Base-by-base conservation (phyloP, 2,113 vertebrate genomes). In the Mobula hypostoma region DNA sequence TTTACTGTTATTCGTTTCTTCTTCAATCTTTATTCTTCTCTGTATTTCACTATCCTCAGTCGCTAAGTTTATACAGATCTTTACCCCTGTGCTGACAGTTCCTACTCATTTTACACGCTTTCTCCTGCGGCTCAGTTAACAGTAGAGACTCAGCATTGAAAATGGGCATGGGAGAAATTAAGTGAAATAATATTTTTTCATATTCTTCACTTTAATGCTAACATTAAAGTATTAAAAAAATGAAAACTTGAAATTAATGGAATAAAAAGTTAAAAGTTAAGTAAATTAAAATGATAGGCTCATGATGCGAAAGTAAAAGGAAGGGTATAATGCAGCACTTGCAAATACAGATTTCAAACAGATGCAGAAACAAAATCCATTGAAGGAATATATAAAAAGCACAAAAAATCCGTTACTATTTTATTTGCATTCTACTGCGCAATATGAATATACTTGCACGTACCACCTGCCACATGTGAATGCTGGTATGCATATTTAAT, bases 401-500 rank as follows among this genome's bases (percentile, higher is more conserved):
- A 90, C n/a, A 40, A 48, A 74, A 27, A 72, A 5, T 74, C 68
- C 14, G 36, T 48, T 74, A 8, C 32, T 74, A 72, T 40, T 91
- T 92, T 87, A 40, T 74, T 74, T 93, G 68, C 19, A 74, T 24
- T 17, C 24, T 5, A 5, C 21, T 72, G 40, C 29, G 70, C 21
- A 24, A 32, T 74, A 74, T 40, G 21, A 19, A 5, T 74, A 29
- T 24, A 72, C 68, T 93, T 93, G 32, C 21, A 29, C 74, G 70
- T 93, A 74, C 61, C 85, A 90, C 29, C 85, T 90, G 29, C 72
- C 36, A 48, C 15, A 5, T 48, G 90, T 15, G 40, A 11, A 93
- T 5, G 24, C 24, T 93, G 36, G 19, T 76, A 70, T 93, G 91
- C 66, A 48, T 74, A 93, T 74, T 92, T 93, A 93, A 27, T 93